Conservation (phyloP, 2,888 invertebrate genomes). For the Mactromeris polynyma region DNA sequence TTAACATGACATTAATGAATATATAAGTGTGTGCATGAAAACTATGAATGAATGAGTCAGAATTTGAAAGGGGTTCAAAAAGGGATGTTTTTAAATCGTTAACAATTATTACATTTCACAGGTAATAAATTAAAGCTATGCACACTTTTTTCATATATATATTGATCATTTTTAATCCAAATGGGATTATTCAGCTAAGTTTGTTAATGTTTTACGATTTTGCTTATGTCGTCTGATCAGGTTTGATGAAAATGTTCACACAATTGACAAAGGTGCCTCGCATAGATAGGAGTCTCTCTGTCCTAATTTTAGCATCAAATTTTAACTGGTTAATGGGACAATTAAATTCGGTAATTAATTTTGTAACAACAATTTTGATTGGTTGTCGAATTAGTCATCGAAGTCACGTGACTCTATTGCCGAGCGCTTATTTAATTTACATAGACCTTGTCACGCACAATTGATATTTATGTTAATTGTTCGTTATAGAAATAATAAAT, state of each 20-base stretch:
- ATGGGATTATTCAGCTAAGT: neutral
- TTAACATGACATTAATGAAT: constrained; percentile 43
- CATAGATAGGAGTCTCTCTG: neutral
- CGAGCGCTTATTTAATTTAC: constrained; percentile 18
- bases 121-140: too few relatives aligned
- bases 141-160: too few relatives aligned
- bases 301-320: constrained; percentile 17
- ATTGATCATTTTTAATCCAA: too few relatives aligned
- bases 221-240: neutral
- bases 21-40: constrained; percentile 18
- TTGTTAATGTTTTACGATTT: neutral
- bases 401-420: constrained; percentile 11
- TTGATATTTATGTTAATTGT: constrained; percentile 13
- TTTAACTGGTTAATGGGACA: constrained; percentile 16
- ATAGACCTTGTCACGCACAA: constrained; percentile 22
- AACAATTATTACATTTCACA: too few relatives aligned
- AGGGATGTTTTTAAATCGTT: neutral
- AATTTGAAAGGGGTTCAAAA: neutral
- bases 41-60: constrained; percentile 50
- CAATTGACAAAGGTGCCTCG: neutral
- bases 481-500: neutral
- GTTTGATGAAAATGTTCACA: neutral
- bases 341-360: constrained; percentile 2
- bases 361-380: constrained; percentile 26
- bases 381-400: constrained; percentile 32